Evolutionary conservation across 2,113 vertebrate genomes (phyloP).

Genomic region (Petromus typicus): DNA sequence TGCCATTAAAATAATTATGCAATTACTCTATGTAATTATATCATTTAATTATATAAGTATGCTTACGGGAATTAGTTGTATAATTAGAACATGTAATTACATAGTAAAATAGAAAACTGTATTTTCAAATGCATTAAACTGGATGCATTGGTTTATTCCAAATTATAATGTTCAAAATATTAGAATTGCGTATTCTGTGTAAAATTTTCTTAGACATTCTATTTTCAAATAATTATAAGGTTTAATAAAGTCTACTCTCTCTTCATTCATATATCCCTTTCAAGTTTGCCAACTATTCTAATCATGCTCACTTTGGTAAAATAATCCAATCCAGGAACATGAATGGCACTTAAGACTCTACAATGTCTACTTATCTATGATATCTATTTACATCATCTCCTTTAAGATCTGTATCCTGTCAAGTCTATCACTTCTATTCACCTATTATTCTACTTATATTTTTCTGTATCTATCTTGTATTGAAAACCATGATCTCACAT

Average conservation of each 20-base stretch:
- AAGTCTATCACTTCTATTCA: not conserved
- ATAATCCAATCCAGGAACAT: not conserved
- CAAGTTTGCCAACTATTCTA: not conserved
- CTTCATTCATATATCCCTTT: not conserved
- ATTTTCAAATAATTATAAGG: not conserved
- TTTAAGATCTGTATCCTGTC: not conserved
- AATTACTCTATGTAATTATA: constrained; percentile 85
- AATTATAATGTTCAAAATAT: constrained; percentile 1
- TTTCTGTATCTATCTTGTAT: not conserved
- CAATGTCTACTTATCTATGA: not conserved
- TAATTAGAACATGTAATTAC: constrained; percentile 79
- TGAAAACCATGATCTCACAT: not conserved
- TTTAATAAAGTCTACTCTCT: constrained; percentile 34
- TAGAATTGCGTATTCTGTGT: not conserved
- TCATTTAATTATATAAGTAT: constrained; percentile 85
- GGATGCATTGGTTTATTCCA: constrained; percentile 49
- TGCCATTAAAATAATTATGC: constrained; percentile 84
- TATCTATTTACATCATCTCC: too few species aligned
- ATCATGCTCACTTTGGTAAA: not conserved
- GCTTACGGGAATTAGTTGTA: constrained; percentile 75
- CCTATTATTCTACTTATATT: not conserved
- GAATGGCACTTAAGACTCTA: not conserved
- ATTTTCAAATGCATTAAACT: constrained; percentile 63
- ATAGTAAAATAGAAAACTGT: constrained; percentile 76
- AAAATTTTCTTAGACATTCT: constrained; percentile 28